phyloP scores from a whole-genome alignment of 2,888 invertebrate species.

The Horisme vitalbata region DNA sequence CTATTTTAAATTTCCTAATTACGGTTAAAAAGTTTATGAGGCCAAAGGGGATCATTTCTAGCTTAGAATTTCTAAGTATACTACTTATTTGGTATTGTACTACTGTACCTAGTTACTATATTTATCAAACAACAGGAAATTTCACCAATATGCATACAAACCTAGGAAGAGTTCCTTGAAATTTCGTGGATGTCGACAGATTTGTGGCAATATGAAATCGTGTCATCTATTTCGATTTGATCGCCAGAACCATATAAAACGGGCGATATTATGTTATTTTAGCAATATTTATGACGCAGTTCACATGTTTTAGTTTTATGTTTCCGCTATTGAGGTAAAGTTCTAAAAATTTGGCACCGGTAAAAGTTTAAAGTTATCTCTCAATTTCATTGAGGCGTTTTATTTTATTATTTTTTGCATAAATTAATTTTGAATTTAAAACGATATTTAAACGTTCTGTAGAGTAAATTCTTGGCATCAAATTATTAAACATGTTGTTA shows the following conservation, averaged over 20 bases:
- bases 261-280: conserved; percentile 37
- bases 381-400: conserved; percentile 10
- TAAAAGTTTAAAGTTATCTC: conserved; percentile 15
- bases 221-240: conserved; percentile 30
- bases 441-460: not conserved
- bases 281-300: conserved; percentile 44
- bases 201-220: conserved; percentile 23
- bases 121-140: too few relatives aligned
- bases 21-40: too few relatives aligned
- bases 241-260: conserved; percentile 24
- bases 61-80: too few relatives aligned
- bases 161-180: not conserved
- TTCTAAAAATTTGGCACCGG: conserved; percentile 28
- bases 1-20: too few relatives aligned
- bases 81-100: too few relatives aligned
- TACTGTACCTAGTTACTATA: too few relatives aligned
- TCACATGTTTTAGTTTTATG: conserved; percentile 45
- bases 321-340: conserved; percentile 39
- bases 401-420: not conserved
- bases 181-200: conserved; percentile 17
- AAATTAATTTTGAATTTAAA: not conserved
- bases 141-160: too few relatives aligned
- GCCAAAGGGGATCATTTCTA: too few relatives aligned
- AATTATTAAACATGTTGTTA: not conserved
- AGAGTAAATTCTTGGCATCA: too few relatives aligned